Evolutionary conservation across 1,140 invertebrate species (phyloP), one percentile per base, ranked within the genome.

Genomic region (Drosophila parabipectinata): DNA sequence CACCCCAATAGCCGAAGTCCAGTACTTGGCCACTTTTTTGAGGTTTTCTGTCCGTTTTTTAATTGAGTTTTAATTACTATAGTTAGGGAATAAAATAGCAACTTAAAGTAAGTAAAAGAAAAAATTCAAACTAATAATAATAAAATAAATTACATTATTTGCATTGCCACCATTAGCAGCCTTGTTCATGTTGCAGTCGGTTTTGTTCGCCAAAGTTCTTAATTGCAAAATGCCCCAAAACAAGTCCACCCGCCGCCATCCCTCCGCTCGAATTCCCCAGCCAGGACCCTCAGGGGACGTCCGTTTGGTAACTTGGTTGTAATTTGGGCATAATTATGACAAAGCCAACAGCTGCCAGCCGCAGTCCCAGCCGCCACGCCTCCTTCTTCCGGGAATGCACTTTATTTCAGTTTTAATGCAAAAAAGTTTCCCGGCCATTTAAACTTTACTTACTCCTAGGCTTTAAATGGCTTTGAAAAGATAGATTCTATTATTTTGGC

Each of bases 291-390:
- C 6, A 14, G 14, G 39, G 56, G 58, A 50, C 55, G 56, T 79
- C 60, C 62, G 24, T 51, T 48, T 64, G 51, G 55, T 47, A 64
- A 56, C 52, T 75, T 68, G 45, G 51, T 48, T 67, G 73, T 75
- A 75, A 87, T 87, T 85, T 85, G 69, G 82, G 26, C 82, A 72
- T 81, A 85, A 90, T 84, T 87, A 90, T 90, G 76, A 75, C 79
- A 85, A 67, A 59, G 59, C 50, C 74, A 81, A 54, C 71, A 69
- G 66, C 79, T 84, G 77, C 48, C 77, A 68, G 52, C 37, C 26
- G 15, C n/a, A 39, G 9, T 37, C 59, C 51, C 47, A 62, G 30
- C 59, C 59, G 47, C 32, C 47, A 48, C 28, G 75, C 32, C 75
- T 54, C 39, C 30, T 12, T 63, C 21, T 30, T 57, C 37, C 32